Evolutionary conservation across 1,140 invertebrate genomes (phyloP), one percentile per base, ranked within the genome.

Genomic region (Bombus confusus): DNA sequence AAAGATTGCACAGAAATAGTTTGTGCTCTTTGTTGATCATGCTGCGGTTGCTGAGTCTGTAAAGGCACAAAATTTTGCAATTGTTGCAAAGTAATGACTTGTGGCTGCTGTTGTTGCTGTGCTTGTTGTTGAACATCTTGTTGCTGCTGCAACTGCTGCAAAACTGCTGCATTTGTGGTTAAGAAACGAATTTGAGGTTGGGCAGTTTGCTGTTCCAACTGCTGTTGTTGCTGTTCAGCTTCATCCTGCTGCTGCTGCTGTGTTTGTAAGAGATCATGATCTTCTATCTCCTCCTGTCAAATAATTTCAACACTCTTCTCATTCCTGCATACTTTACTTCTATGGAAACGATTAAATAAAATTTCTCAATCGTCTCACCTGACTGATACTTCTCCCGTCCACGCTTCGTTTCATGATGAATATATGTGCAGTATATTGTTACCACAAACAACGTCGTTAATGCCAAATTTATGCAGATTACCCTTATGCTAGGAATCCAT

Each of bases 191-290:
- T 95, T 88, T 96, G 94, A 8, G 94, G 90, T 69, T 94, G 92
- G 28, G 90, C 90, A 78, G 87, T 92, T 87, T 93, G 94, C 66
- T 95, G 94, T 77, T 94, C 93, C 84, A 96, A 93, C 43, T 96
- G 95, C 88, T 96, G 96, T 75, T 96, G 95, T 87, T 96, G 96
- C 74, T 96, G 95, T 85, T 96, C 95, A 57, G 94, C 93, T 94
- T 95, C 91, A 25, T 93, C 90, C n/a, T 91, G 85, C 39, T 93
- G 93, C 84, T 93, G 89, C 18, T 76, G 74, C 22, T 76, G 74
- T 5, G 71, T 73, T 73, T 73, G 71, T 15, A 73, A 31, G 1
- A 41, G 41, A 43, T 73, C 71, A 22, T 73, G 71, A 15, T 73
- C 71, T 43, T 73, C 71, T 10, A 94, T 92, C 75, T 95, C 94